phyloP scores from a whole-genome alignment of 2,113 vertebrate species.

The Brachyistius frenatus region DNA sequence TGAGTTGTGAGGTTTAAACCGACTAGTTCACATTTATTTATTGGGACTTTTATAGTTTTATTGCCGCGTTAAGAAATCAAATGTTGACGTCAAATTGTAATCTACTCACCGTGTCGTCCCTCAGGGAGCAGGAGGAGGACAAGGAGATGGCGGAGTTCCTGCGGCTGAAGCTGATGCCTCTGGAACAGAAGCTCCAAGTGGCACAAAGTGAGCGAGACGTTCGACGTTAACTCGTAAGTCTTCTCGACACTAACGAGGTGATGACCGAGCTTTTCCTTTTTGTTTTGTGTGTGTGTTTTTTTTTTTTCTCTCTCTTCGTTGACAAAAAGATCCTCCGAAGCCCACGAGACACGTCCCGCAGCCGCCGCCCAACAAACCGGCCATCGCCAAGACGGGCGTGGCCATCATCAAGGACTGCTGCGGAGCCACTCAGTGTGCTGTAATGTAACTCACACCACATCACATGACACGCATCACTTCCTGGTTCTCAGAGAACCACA shows the following conservation, averaged over 20 bases:
- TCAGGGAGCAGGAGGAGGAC: constrained; percentile 97
- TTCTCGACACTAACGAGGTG: too few species aligned
- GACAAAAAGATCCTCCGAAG: constrained; percentile 86
- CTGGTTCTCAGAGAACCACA: constrained; percentile 55
- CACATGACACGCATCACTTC: constrained; percentile 48
- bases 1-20: too few species aligned
- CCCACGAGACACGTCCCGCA: constrained; percentile 89
- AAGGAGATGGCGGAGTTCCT: constrained; percentile 98
- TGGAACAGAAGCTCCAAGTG: constrained; percentile 89
- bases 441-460: constrained; percentile 89
- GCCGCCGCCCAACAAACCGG: constrained; percentile 92
- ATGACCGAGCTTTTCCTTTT: too few species aligned
- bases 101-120: background rate
- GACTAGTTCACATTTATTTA: too few species aligned
- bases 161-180: constrained; percentile 93
- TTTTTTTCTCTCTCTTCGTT: background rate
- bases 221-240: background rate
- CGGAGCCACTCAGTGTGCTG: constrained; percentile 91
- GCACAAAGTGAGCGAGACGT: constrained; percentile 87
- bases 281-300: background rate
- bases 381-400: constrained; percentile 91
- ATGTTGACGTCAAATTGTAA: too few species aligned
- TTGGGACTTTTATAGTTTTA: too few species aligned
- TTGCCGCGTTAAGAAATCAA: too few species aligned
- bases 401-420: constrained; percentile 98